Conservation (phyloP, 2,113 vertebrate species). For the Rhea americana region DNA sequence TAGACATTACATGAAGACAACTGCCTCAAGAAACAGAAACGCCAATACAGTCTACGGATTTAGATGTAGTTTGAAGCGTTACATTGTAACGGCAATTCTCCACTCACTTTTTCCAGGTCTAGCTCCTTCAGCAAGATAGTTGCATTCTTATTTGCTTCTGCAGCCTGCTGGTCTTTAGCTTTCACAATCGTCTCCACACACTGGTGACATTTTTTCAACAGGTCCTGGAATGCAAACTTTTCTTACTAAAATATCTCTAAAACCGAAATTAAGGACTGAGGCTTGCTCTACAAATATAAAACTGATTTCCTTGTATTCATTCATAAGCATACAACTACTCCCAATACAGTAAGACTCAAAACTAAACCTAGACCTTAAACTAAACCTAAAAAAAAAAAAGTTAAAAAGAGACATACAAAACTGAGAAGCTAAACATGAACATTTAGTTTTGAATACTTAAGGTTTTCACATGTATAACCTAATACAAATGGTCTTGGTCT, state of each 20-base stretch:
- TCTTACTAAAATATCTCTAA: not conserved
- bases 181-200: constrained; percentile 99
- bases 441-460: not conserved
- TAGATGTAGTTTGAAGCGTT: not conserved
- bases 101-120: constrained; percentile 94
- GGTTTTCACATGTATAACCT: not conserved
- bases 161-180: constrained; percentile 99
- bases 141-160: constrained; percentile 98
- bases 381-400: too few relatives aligned
- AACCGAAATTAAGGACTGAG: not conserved
- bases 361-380: not conserved
- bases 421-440: not conserved
- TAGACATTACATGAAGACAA: not conserved
- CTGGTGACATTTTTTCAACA: constrained; percentile 98
- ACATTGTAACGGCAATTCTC: not conserved
- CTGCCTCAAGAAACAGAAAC: not conserved
- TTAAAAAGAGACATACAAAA: not conserved
- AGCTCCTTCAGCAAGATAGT: constrained; percentile 97
- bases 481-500: not conserved
- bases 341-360: not conserved
- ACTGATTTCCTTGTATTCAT: not conserved
- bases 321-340: not conserved
- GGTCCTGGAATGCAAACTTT: constrained; percentile 79
- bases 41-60: not conserved
- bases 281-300: not conserved